Base-by-base conservation (phyloP, 1,140 invertebrate genomes). In the Ctenoplectra terminalis region DNA sequence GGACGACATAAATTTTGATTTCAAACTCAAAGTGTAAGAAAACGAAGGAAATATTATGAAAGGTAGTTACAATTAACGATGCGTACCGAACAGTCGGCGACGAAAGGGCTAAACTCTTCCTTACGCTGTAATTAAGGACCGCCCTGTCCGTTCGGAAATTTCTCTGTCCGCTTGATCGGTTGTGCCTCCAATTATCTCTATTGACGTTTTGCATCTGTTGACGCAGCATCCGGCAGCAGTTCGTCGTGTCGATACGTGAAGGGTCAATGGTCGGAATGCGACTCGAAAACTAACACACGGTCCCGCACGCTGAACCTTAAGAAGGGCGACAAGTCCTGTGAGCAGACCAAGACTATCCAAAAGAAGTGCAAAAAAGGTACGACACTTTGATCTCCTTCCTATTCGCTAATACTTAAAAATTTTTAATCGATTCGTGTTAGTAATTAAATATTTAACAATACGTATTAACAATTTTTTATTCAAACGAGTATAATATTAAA, bases 281-380 rank as follows among this genome's bases (percentile, higher is more conserved):
- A 98, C 90, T 90, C 95, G 46, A 97, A 97, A 90, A 96, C 96
- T 60, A 98, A 98, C 91, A 95, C 95, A 85, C 95, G 97, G 85
- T 96, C 96, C 26, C 95, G 97, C 83, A 97, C 96, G 43, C 94
- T 98, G 81, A 98, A 96, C 52, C 94, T 98, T 85, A 98, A 98
- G 93, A 97, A 97, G 91, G 97, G 97, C 40, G 96, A 97, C 90
- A 95, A 95, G 43, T 95, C 94, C 66, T 98, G 97, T 92, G 97
- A 98, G 90, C 95, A 95, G 78, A 96, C 96, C 46, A 98, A 97
- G 93, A 97, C 95, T n/a, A 97, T 98, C 84, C 96, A 97, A 91
- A 98, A 98, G 94, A 98, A 98, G 89, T 98, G 97, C 95, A 98
- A 98, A 94, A 97, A 97, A 96, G 96, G 97, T 97, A 95, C 76